Conservation (phyloP, 2,888 invertebrate species). For the Bellardia pandia region DNA sequence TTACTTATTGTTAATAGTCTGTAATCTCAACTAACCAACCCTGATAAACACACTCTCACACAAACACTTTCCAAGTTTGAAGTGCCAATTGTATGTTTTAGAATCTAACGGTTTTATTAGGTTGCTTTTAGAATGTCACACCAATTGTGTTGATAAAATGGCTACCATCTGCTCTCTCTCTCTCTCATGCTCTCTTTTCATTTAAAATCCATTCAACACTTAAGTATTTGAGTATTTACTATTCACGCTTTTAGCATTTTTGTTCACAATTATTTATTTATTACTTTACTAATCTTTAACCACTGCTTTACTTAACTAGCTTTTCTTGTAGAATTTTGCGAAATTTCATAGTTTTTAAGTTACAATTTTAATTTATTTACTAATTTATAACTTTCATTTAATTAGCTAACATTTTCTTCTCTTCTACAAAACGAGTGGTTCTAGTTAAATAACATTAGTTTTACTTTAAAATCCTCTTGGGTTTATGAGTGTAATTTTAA, state of each 20-base stretch:
- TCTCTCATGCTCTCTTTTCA: background rate
- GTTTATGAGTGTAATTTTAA: constrained; percentile 57
- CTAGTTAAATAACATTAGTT: constrained; percentile 39
- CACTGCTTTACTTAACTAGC: background rate
- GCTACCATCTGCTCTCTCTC: background rate
- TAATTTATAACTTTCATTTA: constrained; percentile 20
- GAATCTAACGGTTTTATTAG: constrained; percentile 29
- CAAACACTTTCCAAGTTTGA: background rate
- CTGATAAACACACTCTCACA: background rate
- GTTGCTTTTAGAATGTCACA: constrained; percentile 19
- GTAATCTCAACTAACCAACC: background rate
- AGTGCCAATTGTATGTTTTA: too few species aligned
- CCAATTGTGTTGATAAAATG: background rate
- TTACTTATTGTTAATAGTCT: too few species aligned
- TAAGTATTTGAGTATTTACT: constrained; percentile 14
- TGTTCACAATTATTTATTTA: constrained; percentile 26
- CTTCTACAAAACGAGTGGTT: background rate
- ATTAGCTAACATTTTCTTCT: constrained; percentile 10
- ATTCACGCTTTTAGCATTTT: constrained; percentile 2
- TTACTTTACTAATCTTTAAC: constrained; percentile 13
- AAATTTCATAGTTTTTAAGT: background rate
- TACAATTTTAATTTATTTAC: background rate
- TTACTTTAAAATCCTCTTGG: constrained; percentile 41
- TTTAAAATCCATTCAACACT: constrained; percentile 16
- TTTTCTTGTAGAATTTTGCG: background rate